Percentiles rank a stretch among this genome's conserved stretches.
These are phyloP conservation scores for Metellina segmentata DNA, from an alignment of 2,888 invertebrate species.

Conservation along the genomic window DNA sequence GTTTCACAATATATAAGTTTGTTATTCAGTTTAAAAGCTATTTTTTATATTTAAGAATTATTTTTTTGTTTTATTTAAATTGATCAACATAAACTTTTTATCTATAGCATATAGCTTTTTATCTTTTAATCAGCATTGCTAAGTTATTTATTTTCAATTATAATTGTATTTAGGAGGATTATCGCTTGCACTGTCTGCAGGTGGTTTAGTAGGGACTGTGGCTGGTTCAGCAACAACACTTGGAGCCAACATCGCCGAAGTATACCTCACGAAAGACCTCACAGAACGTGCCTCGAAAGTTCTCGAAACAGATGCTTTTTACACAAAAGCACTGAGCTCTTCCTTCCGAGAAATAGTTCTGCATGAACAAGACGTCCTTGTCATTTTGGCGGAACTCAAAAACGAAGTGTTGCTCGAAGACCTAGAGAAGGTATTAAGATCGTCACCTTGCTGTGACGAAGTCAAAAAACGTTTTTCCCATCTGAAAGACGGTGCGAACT, in stretches of 20 bases:
- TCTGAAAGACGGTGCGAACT: constrained; percentile 56
- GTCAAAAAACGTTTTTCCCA: constrained; percentile 54
- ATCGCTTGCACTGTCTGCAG: constrained; percentile 66
- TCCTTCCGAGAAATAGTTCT: constrained; percentile 63
- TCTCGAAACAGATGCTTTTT: constrained; percentile 62
- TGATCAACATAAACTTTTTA: too few species aligned
- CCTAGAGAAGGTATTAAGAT: constrained; percentile 49
- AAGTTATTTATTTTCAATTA: neutral
- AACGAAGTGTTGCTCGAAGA: constrained; percentile 59
- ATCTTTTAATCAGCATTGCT: too few species aligned
- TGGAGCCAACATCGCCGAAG: constrained; percentile 68
- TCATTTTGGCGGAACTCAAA: constrained; percentile 57
- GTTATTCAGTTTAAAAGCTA: too few species aligned
- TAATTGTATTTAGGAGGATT: constrained; percentile 51
- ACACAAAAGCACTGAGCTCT: constrained; percentile 61
- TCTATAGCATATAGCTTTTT: too few species aligned
- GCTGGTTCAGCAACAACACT: constrained; percentile 73
- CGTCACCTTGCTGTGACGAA: constrained; percentile 49
- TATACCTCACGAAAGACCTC: constrained; percentile 66
- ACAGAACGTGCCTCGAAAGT: constrained; percentile 49
- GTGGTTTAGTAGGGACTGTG: constrained; percentile 68
- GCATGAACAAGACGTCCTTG: constrained; percentile 68
- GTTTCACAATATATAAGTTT: too few species aligned
- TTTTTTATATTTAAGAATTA: too few species aligned
- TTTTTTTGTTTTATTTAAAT: too few species aligned